Conservation (phyloP, 2,888 invertebrate species). For the Eurytoma adleriae region DNA sequence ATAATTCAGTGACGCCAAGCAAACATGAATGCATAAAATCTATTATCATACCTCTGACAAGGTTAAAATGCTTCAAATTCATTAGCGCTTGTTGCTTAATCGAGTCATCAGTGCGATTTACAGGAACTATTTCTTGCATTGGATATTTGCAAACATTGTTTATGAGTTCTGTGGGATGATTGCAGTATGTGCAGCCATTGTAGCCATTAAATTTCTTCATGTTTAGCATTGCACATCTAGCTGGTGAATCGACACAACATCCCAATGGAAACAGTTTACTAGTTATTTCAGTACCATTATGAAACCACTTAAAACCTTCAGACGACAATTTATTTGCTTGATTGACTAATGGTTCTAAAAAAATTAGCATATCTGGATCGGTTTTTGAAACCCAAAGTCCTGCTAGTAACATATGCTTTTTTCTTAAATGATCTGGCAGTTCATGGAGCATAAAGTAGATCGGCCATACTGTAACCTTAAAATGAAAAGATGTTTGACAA, state of each 20-base stretch:
- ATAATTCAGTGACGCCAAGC: conserved; percentile 14
- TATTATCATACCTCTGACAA: conserved; percentile 45
- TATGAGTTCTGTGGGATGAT: background rate
- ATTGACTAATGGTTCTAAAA: background rate
- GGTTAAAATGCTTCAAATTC: conserved; percentile 46
- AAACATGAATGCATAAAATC: conserved; percentile 52
- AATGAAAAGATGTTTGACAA: background rate
- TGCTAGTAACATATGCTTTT: background rate
- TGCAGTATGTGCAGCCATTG: background rate
- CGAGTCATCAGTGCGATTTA: background rate
- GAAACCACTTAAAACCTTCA: background rate
- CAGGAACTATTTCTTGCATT: background rate
- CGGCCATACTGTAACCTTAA: background rate
- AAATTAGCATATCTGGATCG: background rate
- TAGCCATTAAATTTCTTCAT: background rate
- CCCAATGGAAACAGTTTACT: conserved; percentile 7
- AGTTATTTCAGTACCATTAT: background rate
- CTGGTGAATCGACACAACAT: background rate
- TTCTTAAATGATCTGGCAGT: background rate
- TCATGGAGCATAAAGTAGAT: background rate
- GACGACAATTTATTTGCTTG: background rate
- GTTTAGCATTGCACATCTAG: background rate
- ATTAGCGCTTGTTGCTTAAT: conserved; percentile 13
- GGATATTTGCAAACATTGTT: background rate
- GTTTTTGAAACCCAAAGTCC: background rate